These are phyloP conservation scores for Oegoconia quadripuncta DNA, from an alignment of 2,888 invertebrate species.

Conservation along the genomic window DNA sequence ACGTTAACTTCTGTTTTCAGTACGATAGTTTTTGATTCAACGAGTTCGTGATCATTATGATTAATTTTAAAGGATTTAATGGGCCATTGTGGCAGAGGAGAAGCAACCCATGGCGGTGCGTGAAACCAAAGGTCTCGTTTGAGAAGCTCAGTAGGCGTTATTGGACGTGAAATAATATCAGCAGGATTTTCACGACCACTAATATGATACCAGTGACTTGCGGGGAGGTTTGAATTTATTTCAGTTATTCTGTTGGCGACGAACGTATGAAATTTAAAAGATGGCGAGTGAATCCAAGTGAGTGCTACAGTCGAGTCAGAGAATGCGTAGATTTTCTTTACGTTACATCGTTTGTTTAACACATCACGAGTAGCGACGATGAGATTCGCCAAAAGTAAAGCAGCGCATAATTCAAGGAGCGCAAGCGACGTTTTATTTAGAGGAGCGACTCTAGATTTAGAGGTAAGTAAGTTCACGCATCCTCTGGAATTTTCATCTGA, in stretches of 20 bases:
- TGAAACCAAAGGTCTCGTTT: slow-evolving; percentile 8
- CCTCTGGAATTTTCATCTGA: background rate
- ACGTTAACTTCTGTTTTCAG: too few relatives aligned
- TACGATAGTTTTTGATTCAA: too few relatives aligned
- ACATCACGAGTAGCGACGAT: background rate
- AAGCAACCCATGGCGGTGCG: background rate
- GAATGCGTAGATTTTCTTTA: slow-evolving; percentile 10
- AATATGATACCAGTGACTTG: slow-evolving; percentile 12
- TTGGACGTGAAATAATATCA: slow-evolving; percentile 11
- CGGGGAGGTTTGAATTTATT: background rate
- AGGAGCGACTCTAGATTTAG: slow-evolving; percentile 2
- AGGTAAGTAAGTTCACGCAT: background rate
- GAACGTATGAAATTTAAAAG: slow-evolving; percentile 14
- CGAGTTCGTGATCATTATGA: too few relatives aligned
- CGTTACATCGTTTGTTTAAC: slow-evolving; percentile 4
- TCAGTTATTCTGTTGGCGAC: slow-evolving; percentile 8
- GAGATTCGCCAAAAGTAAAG: slow-evolving; percentile 6
- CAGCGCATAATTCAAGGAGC: slow-evolving; percentile 11
- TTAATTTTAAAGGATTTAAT: too few relatives aligned
- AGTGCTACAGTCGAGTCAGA: slow-evolving; percentile 12
- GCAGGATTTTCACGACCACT: slow-evolving; percentile 13
- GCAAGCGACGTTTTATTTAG: slow-evolving; percentile 2
- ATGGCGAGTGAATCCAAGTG: slow-evolving; percentile 14
- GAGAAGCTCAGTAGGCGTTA: slow-evolving; percentile 6
- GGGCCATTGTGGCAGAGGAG: background rate